Conservation (phyloP, 2,113 vertebrate species). For the Indicator maculatus region DNA sequence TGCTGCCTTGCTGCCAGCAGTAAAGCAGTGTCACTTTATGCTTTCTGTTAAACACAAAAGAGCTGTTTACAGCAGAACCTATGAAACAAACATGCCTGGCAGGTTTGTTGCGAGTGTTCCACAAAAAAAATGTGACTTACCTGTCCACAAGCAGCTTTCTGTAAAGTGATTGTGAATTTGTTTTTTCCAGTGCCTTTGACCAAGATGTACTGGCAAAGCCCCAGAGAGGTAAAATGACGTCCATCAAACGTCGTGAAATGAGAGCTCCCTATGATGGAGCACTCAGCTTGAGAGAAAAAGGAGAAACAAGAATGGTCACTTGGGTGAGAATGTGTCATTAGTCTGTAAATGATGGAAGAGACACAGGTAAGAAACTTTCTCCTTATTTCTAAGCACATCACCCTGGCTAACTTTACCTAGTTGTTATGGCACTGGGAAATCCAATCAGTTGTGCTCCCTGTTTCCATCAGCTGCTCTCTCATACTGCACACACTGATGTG, state of each 20-base stretch:
- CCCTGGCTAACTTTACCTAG: background rate
- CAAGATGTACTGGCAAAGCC: constrained; percentile 92
- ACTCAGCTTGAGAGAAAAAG: constrained; percentile 82
- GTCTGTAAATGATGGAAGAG: background rate
- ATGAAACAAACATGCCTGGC: background rate
- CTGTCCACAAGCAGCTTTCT: constrained; percentile 90
- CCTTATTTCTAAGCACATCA: background rate
- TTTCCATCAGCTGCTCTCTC: background rate
- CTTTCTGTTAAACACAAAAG: background rate
- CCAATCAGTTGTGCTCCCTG: background rate
- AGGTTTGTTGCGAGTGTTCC: background rate
- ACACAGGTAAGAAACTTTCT: background rate
- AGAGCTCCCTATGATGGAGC: constrained; percentile 88
- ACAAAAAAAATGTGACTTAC: constrained; percentile 70
- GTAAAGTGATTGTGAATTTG: constrained; percentile 90
- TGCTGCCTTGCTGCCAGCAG: constrained; percentile 19
- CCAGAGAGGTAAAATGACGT: constrained; percentile 92
- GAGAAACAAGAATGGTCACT: background rate
- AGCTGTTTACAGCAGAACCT: background rate
- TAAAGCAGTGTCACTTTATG: background rate
- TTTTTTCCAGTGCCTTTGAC: constrained; percentile 90
- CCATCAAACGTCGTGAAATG: constrained; percentile 96
- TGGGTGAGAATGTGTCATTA: background rate
- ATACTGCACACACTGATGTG: background rate
- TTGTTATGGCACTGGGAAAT: background rate